phyloP scores from a whole-genome alignment of 2,113 vertebrate genomes.

The Colius striatus region DNA sequence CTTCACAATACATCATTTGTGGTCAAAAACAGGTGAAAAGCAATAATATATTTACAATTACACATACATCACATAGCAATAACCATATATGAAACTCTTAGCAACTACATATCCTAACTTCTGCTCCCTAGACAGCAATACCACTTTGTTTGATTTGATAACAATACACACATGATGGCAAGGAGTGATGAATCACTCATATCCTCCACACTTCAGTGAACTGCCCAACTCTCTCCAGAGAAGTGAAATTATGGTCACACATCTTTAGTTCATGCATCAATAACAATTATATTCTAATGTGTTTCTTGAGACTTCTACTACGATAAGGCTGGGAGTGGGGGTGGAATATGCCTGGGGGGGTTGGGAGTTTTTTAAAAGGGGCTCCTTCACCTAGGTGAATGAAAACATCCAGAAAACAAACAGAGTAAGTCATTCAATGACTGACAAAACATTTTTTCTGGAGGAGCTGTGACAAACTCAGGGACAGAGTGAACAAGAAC shows the following conservation, averaged over 20 bases:
- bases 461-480: not conserved
- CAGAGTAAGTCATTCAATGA: not conserved
- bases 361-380: not conserved
- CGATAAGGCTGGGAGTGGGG: not conserved
- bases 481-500: not conserved
- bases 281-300: constrained; percentile 48
- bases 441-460: not conserved
- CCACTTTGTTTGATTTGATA: constrained; percentile 82
- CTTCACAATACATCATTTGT: not conserved
- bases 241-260: constrained; percentile 47
- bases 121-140: constrained; percentile 73
- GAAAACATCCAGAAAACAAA: not conserved
- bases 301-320: not conserved
- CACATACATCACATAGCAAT: constrained; percentile 54
- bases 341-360: not conserved
- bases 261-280: constrained; percentile 41
- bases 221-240: constrained; percentile 36
- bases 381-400: not conserved
- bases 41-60: constrained; percentile 47
- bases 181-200: constrained; percentile 60
- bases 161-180: constrained; percentile 16
- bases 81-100: constrained; percentile 78
- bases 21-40: constrained; percentile 21
- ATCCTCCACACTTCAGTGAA: constrained; percentile 41
- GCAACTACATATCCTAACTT: constrained; percentile 66